Conservation (phyloP, 2,113 vertebrate species). For the Podarcis muralis region DNA sequence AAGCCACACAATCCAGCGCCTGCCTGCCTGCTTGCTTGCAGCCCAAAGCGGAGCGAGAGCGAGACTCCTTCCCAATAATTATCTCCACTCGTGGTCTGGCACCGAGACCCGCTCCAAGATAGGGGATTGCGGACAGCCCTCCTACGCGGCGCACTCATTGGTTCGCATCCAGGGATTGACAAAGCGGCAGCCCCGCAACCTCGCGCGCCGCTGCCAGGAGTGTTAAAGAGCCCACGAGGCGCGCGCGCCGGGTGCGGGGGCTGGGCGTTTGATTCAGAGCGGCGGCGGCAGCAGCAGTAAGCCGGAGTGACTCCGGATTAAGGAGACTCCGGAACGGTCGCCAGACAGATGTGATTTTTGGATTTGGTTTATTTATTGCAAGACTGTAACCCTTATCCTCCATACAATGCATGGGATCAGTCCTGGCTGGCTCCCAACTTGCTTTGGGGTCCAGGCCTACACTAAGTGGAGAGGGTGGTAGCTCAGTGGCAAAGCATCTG, state of each 20-base stretch:
- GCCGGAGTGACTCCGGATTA: background rate
- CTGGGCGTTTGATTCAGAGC: background rate
- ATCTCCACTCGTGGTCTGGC: slow-evolving; percentile 68
- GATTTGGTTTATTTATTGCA: too few relatives aligned
- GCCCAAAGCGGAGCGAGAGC: background rate
- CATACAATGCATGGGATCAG: background rate
- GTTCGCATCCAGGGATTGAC: slow-evolving; percentile 69
- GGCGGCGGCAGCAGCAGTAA: too few relatives aligned
- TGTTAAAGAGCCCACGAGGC: slow-evolving; percentile 59
- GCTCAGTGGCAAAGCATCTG: too few relatives aligned
- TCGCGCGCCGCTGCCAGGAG: slow-evolving; percentile 53
- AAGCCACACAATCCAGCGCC: slow-evolving; percentile 75
- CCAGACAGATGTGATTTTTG: too few relatives aligned
- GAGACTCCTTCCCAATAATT: slow-evolving; percentile 64
- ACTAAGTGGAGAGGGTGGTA: too few relatives aligned
- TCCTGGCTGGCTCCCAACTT: background rate
- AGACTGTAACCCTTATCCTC: too few relatives aligned
- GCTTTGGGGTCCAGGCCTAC: too few relatives aligned
- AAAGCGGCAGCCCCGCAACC: slow-evolving; percentile 37
- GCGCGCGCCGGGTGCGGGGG: background rate
- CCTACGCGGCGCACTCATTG: slow-evolving; percentile 72
- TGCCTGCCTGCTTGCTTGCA: slow-evolving; percentile 21
- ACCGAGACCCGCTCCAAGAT: slow-evolving; percentile 63
- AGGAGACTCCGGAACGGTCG: background rate
- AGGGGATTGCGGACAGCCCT: slow-evolving; percentile 64